A percentile compares a stretch with the other conserved stretches of the same genome.
Conservation (phyloP, 2,888 invertebrate genomes). For the Zelleria hepariella region DNA sequence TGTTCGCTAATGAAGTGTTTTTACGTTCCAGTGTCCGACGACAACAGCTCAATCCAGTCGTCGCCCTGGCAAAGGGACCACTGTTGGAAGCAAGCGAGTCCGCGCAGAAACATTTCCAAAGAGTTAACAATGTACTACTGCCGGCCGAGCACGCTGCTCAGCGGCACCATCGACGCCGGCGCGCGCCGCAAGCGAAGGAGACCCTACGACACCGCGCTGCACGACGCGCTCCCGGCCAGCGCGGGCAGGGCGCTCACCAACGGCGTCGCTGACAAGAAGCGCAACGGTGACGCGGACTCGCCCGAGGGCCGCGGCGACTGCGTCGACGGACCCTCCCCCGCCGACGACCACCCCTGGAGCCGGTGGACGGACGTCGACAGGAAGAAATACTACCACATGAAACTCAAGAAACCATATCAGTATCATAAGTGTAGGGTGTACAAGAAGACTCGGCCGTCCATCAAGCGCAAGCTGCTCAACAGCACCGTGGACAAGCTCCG, state of each 20-base stretch:
- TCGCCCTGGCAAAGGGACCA: conserved; percentile 93
- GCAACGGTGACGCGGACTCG: conserved; percentile 40
- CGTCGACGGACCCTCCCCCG: conserved; percentile 18
- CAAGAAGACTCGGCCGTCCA: conserved; percentile 50
- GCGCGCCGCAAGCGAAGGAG: conserved; percentile 75
- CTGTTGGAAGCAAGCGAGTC: conserved; percentile 88
- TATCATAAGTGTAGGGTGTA: conserved; percentile 64
- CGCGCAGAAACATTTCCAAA: conserved; percentile 80
- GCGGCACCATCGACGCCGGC: conserved; percentile 51
- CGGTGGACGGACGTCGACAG: conserved; percentile 48
- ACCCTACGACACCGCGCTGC: conserved; percentile 70
- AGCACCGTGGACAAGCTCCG: conserved; percentile 46
- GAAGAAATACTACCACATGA: conserved; percentile 62
- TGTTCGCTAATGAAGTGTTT: background rate
- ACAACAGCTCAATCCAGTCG: conserved; percentile 91
- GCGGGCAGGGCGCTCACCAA: conserved; percentile 27
- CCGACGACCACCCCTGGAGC: conserved; percentile 29
- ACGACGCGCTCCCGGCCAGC: conserved; percentile 17
- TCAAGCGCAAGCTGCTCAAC: conserved; percentile 44
- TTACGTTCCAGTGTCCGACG: conserved; percentile 80
- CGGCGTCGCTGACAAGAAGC: conserved; percentile 25
- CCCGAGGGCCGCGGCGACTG: conserved; percentile 26
- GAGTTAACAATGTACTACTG: conserved; percentile 81
- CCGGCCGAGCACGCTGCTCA: conserved; percentile 66
- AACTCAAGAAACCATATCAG: conserved; percentile 67